phyloP scores from a whole-genome alignment of 2,797 vertebrate species.

The Characodon lateralis region DNA sequence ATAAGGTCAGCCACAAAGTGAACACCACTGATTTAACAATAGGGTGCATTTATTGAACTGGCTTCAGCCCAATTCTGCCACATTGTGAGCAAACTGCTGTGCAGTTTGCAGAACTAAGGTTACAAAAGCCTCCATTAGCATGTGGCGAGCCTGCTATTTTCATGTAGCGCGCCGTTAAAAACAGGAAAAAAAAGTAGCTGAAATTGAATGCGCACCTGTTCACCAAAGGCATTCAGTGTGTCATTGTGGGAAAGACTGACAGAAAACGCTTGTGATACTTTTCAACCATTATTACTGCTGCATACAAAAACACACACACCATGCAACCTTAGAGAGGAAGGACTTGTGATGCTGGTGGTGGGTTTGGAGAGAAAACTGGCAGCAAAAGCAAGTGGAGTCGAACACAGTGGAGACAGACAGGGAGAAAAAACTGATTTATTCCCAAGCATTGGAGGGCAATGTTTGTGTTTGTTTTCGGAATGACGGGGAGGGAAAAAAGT shows the following conservation, averaged over 20 bases:
- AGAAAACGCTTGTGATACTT: conserved; percentile 46
- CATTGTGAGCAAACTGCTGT: conserved; percentile 47
- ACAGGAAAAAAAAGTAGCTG: neutral
- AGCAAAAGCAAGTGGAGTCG: conserved; percentile 37
- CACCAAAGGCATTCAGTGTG: conserved; percentile 1
- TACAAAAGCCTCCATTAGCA: conserved; percentile 46
- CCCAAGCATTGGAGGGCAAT: conserved; percentile 15
- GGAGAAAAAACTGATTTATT: conserved; percentile 48
- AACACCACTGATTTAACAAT: conserved; percentile 54
- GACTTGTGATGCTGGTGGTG: neutral
- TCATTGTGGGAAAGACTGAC: conserved; percentile 15
- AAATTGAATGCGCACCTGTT: conserved; percentile 1
- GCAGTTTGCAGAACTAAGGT: conserved; percentile 47
- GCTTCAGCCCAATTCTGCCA: conserved; percentile 47
- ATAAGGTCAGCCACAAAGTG: conserved; percentile 45
- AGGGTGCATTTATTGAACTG: conserved; percentile 39
- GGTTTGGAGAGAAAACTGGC: conserved; percentile 22
- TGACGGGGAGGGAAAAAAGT: neutral
- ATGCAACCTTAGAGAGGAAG: neutral
- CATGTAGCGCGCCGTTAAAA: conserved; percentile 9
- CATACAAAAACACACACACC: conserved; percentile 9
- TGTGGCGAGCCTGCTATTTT: conserved; percentile 28
- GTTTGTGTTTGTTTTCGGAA: conserved; percentile 6
- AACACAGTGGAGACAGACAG: conserved; percentile 34
- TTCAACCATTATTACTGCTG: conserved; percentile 40